Percentiles rank a stretch among this genome's conserved stretches.
These are phyloP conservation scores for Arrhopalites spinosus DNA, from an alignment of 2,888 invertebrate genomes.

Conservation along the genomic window DNA sequence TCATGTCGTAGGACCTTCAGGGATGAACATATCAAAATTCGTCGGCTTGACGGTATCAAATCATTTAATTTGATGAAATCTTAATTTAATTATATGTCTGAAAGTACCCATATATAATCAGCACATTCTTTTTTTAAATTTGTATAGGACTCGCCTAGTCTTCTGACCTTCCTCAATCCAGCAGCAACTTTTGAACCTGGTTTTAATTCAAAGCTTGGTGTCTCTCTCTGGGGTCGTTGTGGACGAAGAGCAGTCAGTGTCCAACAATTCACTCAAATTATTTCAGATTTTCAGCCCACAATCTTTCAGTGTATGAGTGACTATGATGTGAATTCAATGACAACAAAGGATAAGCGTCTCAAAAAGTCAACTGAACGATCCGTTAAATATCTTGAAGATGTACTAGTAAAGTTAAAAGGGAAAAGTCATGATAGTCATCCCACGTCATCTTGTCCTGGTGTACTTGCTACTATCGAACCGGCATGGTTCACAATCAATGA, in stretches of 20 bases:
- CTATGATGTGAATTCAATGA: conserved; percentile 44
- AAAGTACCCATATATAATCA: not conserved
- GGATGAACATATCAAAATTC: conserved; percentile 72
- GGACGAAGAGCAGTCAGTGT: conserved; percentile 73
- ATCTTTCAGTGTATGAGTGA: conserved; percentile 50
- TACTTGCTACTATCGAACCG: conserved; percentile 67
- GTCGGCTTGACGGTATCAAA: conserved; percentile 64
- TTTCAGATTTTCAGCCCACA: conserved; percentile 38
- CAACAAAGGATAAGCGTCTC: conserved; percentile 43
- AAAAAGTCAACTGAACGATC: conserved; percentile 45
- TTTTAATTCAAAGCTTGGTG: conserved; percentile 71
- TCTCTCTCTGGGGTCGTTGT: conserved; percentile 78
- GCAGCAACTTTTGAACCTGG: conserved; percentile 70
- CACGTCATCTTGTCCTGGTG: not conserved
- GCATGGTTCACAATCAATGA: conserved; percentile 71
- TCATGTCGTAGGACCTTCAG: conserved; percentile 69
- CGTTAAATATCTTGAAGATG: conserved; percentile 40
- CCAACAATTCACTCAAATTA: conserved; percentile 57
- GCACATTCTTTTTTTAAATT: not conserved
- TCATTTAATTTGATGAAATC: not conserved
- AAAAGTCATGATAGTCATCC: not conserved
- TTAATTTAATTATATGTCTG: not conserved
- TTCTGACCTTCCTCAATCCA: conserved; percentile 72
- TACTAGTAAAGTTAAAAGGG: not conserved
- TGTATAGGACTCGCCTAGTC: conserved; percentile 62